Base-by-base conservation (phyloP, 92 coral and sea anemone species). In the Paragorgia papillata region DNA sequence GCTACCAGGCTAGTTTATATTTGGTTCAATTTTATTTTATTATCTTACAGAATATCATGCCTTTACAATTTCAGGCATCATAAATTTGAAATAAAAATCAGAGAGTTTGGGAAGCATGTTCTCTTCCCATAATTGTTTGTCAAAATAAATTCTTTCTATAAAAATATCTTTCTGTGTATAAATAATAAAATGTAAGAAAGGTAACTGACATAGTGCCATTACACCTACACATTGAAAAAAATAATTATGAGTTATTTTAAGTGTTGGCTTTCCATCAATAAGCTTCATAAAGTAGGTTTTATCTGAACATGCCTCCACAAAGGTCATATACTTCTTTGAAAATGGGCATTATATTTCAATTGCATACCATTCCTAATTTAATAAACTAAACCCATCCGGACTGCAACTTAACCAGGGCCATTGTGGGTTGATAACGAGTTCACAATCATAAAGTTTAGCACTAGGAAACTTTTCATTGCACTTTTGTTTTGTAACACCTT, bases 331-430 rank as follows among this genome's bases (percentile, higher is more conserved):
- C 62, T 43, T 79, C 55, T 79, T 46, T 27, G 75, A 79, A 79
- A 69, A 79, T 64, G 83, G 63, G 49, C 75, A 79, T 76, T 76
- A 18, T 27, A 69, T 51, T 51, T 70, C 40, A 26, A 70, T 59
- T 28, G 77, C 85, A 79, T 69, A 39, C 26, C 65, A 74, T 21
- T 67, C 13, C 22, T 75, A 50, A 35, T 65, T 29, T 7, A 32
- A 46, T 40, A 66, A 59, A 43, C 74, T 56, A 70, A 82, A 37
- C 40, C 87, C 83, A 79, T 83, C 90, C 40, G 85, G 84, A 31
- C 84, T 84, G 25, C 88, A 79, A 43, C 80, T 85, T 25, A 84
- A 80, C 62, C 56, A 69, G 25, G 79, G 80, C 58, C 76, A 55
- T n/a, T 53, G 66, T 76, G 41, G 75, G 58, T 62, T 63, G 30